Base-by-base conservation (phyloP, 1,140 invertebrate genomes). In the Whitmania pigra region DNA sequence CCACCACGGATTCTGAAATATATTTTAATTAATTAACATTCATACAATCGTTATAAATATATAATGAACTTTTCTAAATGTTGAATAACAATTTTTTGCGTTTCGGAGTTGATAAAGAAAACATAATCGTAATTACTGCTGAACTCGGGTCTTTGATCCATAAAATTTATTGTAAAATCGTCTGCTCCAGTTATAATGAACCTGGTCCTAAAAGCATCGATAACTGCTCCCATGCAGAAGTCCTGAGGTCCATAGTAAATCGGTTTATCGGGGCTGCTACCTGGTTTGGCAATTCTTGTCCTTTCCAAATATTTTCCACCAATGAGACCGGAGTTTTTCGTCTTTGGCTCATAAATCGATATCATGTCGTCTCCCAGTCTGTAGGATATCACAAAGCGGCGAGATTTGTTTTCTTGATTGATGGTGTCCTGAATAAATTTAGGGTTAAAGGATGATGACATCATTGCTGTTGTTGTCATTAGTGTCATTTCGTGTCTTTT, bases 111-210 rank as follows among this genome's bases (percentile, higher is more conserved):
- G 15, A 49, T 17, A 49, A 49, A 3, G 15, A 49, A 49, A 49
- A 49, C 15, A 49, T 15, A 3, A 49, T 49, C 13, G 9, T 49
- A 49, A n/a, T 31, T 63, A 63, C 29, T 63, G 57, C 22, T 25
- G 18, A 63, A 25, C 29, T 75, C 54, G 22, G 74, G 74, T 69
- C 82, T 79, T 29, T 79, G 77, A 73, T 82, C 79, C 77, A 83
- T 82, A 69, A 80, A 83, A 54, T 79, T 80, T 29, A 83, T 73
- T 2, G 82, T 81, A 75, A 79, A 83, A 29, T 77, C 77, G 76
- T 83, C 82, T 72, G 82, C 82, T 25, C 78, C 76, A n/a, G 74
- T 78, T 72, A 83, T 82, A 67, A 81, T 75, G 74, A 83, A 83
- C 66, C 81, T 73, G 71, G 82, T 80, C 53, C 75, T 74, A 73